Percentiles rank a stretch among this genome's conserved stretches.
These are phyloP conservation scores for Otolemur crassicaudatus DNA, from an alignment of 2,797 vertebrate species.

Conservation along the genomic window DNA sequence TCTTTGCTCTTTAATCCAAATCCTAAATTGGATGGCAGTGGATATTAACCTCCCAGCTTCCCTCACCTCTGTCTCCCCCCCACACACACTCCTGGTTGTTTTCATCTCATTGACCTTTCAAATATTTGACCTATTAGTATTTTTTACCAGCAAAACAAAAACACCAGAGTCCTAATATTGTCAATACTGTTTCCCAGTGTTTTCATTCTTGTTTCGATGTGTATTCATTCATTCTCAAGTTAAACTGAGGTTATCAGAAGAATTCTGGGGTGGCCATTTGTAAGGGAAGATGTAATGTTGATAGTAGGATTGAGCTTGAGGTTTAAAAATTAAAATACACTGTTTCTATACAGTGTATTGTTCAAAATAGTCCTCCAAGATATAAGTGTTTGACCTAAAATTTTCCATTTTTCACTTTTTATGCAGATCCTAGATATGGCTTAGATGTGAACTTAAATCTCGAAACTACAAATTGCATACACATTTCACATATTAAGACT, in stretches of 20 bases:
- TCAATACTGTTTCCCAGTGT: background rate
- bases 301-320: background rate
- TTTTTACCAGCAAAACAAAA: conserved; percentile 28
- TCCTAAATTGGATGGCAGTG: conserved; percentile 53
- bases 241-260: background rate
- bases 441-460: conserved; percentile 11
- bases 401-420: background rate
- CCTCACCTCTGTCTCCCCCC: background rate
- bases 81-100: background rate
- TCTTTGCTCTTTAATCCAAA: conserved; percentile 65
- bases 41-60: background rate
- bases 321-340: conserved; percentile 40
- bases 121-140: background rate
- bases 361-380: background rate
- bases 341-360: background rate
- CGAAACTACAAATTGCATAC: background rate
- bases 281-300: background rate
- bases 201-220: conserved; percentile 34
- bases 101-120: background rate
- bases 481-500: background rate
- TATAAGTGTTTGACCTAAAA: background rate
- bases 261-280: background rate
- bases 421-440: background rate
- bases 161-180: background rate
- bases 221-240: background rate